Base-by-base conservation (phyloP, 1,140 invertebrate species). In the Bombus haemorrhoidalis region DNA sequence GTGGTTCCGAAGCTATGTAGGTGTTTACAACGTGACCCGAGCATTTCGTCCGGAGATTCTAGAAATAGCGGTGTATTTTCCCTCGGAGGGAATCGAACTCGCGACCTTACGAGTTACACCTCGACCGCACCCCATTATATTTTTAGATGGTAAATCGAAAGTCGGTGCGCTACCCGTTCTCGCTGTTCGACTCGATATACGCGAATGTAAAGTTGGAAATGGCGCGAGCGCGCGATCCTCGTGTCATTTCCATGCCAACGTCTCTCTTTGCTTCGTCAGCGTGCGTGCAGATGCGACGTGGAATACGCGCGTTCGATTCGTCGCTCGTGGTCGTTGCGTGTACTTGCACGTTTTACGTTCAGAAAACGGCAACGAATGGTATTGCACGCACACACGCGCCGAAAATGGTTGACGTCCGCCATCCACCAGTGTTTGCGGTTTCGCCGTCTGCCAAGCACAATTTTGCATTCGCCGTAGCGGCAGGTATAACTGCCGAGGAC, bases 31-130 rank as follows among this genome's bases (percentile, higher is more conserved):
- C 79, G 68, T n/a, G 68, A 81, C 68, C 57, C 79, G 47, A 72
- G 5, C 66, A 22, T 39, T 53, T 59, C 80, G 57, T 53, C 12
- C 75, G 79, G 78, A 78, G 88, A 92, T 87, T 92, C 90, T 91
- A 91, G 91, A 93, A 93, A 93, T 93, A 93, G 91, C 92, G 53
- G 76, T 84, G 92, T 91, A 89, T 93, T 93, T 93, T 91, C 89
- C 91, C 80, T 74, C 89, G 81, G 91, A 91, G 92, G 92, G 90
- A 90, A 93, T 93, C 92, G 91, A 93, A 93, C 92, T 86, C 88
- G 88, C 87, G 92, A 93, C 92, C 92, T 93, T 93, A 93, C 82
- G 77, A 81, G 85, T 91, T 92, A 88, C 89, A 89, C 87, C 87
- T 86, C 87, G 83, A 64, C 77, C 76, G 85, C 86, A 86, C 81